Evolutionary conservation across 2,797 vertebrate genomes (phyloP), one percentile per base, ranked within the genome.

Genomic region (Novumbra hubbsi): DNA sequence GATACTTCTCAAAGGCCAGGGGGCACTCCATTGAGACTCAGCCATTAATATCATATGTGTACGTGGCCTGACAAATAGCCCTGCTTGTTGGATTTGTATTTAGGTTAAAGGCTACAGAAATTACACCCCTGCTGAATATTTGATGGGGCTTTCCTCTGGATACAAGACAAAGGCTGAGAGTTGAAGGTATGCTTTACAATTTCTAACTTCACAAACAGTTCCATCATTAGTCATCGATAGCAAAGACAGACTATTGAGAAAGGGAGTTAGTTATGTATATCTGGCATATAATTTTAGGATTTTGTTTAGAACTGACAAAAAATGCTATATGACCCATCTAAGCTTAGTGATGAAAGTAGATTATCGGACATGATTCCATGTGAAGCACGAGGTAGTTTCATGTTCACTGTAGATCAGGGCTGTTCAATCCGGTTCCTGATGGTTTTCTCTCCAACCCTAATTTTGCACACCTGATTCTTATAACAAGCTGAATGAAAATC

Each of bases 1-100:
- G 49, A 68, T 71, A 81, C 75, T 75, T 85, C 72, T 82, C 63
- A 75, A 82, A 87, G 76, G 80, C 65, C 73, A 75, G 1, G 74
- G 11, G 69, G 52, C 52, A 77, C 19, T 21, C 74, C 64, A 70
- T 79, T 63, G 68, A 71, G 30, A 38, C 12, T 28, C 82, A 81
- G 73, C 62, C 49, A 65, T 75, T 78, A 78, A 71, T 41, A 34
- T 68, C 32, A 70, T 49, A 63, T 11, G 38, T 60, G 34, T 64
- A 6, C 17, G 72, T 50, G 48, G 78, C 65, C 41, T 72, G 24
- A 11, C 4, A 30, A 75, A 72, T 71, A 64, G 1, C 52, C 5
- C 28, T 24, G 14, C 19, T 11, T 17, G 76, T 45, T 27, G 41
- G 8, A 55, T 55, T 55, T 21, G 19, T 21, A n/a, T 79, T 38